Conservation (phyloP, 2,113 vertebrate species). For the Oncorhynchus keta region DNA sequence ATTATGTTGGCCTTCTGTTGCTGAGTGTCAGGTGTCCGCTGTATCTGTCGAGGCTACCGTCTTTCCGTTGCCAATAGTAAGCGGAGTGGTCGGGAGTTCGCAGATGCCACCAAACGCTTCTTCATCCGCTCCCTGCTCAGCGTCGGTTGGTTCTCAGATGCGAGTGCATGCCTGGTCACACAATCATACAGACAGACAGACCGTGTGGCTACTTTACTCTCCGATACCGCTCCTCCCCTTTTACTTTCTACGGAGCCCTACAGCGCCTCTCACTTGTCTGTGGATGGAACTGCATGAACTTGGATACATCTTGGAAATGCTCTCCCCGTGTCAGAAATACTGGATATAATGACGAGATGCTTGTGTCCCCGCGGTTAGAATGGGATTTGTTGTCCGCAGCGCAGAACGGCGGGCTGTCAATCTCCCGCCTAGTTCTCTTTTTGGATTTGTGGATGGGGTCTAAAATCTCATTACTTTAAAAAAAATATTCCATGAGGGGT, state of each 20-base stretch:
- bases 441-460: too few species aligned
- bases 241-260: conserved; percentile 46
- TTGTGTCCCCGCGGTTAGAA: too few species aligned
- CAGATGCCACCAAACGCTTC: conserved; percentile 34
- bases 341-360: too few species aligned
- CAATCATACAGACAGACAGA: conserved; percentile 60
- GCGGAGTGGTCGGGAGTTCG: conserved; percentile 51
- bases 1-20: conserved; percentile 22
- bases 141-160: conserved; percentile 51
- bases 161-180: conserved; percentile 58
- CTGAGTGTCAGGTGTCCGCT: conserved; percentile 32
- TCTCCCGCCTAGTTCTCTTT: too few species aligned
- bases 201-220: conserved; percentile 76
- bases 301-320: neutral
- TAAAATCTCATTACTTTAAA: too few species aligned
- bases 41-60: conserved; percentile 29
- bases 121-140: conserved; percentile 45
- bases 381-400: too few species aligned
- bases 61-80: conserved; percentile 38
- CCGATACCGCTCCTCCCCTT: conserved; percentile 73
- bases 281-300: conserved; percentile 36
- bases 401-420: too few species aligned
- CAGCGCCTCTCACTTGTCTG: conserved; percentile 62
- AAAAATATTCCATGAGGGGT: too few species aligned
- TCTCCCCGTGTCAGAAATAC: neutral